phyloP scores from a whole-genome alignment of 1,140 invertebrate genomes.

The Drosophila arizonae region DNA sequence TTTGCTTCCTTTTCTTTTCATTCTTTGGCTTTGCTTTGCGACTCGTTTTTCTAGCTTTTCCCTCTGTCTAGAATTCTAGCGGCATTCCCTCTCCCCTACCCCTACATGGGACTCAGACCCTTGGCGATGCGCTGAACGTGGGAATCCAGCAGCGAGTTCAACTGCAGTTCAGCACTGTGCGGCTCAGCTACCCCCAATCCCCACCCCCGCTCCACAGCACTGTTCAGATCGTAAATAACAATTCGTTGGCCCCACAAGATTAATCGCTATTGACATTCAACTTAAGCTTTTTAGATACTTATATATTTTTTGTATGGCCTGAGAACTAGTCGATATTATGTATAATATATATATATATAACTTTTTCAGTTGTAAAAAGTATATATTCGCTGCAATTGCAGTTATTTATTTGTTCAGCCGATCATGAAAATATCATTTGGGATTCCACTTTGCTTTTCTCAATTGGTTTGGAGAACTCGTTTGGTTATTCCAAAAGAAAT shows the following conservation, averaged over 20 bases:
- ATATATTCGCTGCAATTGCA: neutral
- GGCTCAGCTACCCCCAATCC: constrained; percentile 8
- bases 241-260: constrained; percentile 34
- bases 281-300: constrained; percentile 32
- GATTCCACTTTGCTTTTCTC: neutral
- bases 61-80: constrained; percentile 2
- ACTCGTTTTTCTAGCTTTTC: constrained; percentile 1
- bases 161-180: constrained; percentile 13
- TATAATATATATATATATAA: neutral
- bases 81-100: neutral
- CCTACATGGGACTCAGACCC: no score
- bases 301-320: constrained; percentile 9
- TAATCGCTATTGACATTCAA: constrained; percentile 40
- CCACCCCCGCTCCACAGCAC: neutral
- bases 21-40: neutral
- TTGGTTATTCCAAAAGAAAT: neutral
- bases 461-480: neutral
- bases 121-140: constrained; percentile 21
- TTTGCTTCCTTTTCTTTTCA: neutral
- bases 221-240: constrained; percentile 39
- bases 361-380: no score
- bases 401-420: neutral
- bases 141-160: constrained; percentile 35
- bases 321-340: constrained; percentile 31
- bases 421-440: no score